These are phyloP conservation scores for Peribatodes rhomboidaria DNA, from an alignment of 2,888 invertebrate genomes.

Conservation along the genomic window DNA sequence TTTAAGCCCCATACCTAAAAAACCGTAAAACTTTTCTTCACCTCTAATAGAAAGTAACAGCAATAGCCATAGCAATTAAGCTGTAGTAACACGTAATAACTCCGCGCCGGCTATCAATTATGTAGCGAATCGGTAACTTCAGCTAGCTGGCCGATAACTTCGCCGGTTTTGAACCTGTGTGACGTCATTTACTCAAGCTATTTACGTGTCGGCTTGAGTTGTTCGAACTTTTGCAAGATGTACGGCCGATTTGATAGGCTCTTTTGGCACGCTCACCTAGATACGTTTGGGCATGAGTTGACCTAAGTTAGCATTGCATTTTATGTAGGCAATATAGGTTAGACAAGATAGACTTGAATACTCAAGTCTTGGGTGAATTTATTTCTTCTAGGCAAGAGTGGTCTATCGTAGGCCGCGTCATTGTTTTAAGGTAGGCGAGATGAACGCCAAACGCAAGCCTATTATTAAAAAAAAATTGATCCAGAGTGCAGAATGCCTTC, in stretches of 20 bases:
- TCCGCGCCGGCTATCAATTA: conserved; percentile 65
- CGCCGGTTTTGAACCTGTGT: conserved; percentile 72
- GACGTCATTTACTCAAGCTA: conserved; percentile 71
- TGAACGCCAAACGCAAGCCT: no score
- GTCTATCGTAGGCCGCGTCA: no score
- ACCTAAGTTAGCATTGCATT: no score
- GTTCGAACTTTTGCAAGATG: conserved; percentile 24
- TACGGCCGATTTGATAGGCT: not conserved
- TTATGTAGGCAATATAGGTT: no score
- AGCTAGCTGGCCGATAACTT: conserved; percentile 64
- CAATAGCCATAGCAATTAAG: conserved; percentile 34
- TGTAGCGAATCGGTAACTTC: conserved; percentile 74
- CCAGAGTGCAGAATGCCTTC: no score
- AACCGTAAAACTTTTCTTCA: not conserved
- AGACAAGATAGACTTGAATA: no score
- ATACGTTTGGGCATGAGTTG: no score
- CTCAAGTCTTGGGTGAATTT: no score
- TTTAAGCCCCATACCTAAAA: no score
- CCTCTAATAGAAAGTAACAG: conserved; percentile 7
- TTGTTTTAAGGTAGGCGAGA: no score
- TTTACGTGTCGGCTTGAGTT: conserved; percentile 60
- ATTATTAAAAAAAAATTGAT: no score
- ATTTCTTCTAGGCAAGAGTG: no score
- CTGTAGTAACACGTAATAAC: conserved; percentile 61
- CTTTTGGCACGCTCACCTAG: not conserved